Base-by-base conservation (phyloP, 1,140 invertebrate genomes). In the Drosophila insularis region DNA sequence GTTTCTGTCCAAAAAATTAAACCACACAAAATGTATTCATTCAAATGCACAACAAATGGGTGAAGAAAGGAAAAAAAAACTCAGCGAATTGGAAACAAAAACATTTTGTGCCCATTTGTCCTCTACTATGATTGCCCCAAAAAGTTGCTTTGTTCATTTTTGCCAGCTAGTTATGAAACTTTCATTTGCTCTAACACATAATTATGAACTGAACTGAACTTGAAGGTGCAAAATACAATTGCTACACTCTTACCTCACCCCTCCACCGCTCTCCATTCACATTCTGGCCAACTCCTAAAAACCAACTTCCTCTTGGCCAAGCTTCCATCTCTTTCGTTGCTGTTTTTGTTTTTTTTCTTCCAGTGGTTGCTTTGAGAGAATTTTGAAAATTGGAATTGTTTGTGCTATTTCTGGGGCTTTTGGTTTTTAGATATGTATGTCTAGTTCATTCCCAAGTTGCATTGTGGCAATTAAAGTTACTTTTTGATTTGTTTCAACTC, bases 41-140 rank as follows among this genome's bases (percentile, higher is more conserved):
- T 77, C 68, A 72, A 71, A 77, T 87, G 74, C 69, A 72, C 82
- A 87, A 50, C 72, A 87, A 76, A 86, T 86, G 58, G 62, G 50
- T 64, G 56, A 27, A 65, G 71, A 81, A 67, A 60, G 50, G 27
- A 59, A 27, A 58, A 64, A 63, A 77, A 76, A 70, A 71, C 76
- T 71, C 62, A 86, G 74, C 71, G 78, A 79, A 82, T 71, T 63
- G 37, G 32, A 77, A 86, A 73, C 71, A 27, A 86, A 76, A 71
- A 61, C 82, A 86, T n/a, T 21, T 37, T 37, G 43, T 19, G 43
- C 43, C 43, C 43, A 13, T 23, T 55, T 55, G 53, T 55, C 53
- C 78, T 86, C 78, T 72, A 68, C 61, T 64, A 58, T 32, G 10
- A 70, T 71, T 81, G 68, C 37, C 53, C 14, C 67, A 21, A 13